Evolutionary conservation across 37 sponge, comb jelly and placozoan genomes (phyloP).

Genomic region (Oscarella lobularis): DNA sequence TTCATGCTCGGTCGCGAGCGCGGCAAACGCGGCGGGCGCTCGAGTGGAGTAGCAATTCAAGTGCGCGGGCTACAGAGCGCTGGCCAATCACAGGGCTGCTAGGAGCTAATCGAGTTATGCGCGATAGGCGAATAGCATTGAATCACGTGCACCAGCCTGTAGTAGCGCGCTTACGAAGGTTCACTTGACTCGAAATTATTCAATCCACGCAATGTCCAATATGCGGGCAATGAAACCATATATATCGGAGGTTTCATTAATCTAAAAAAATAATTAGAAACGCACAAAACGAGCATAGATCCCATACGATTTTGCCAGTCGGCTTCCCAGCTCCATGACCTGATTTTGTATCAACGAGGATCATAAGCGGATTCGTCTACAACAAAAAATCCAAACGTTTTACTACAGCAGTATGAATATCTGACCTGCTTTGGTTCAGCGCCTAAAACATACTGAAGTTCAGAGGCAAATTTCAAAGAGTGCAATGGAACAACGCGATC

Average conservation of each 20-base stretch:
- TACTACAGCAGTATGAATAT: neutral
- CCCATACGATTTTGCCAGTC: slow-evolving; percentile 74
- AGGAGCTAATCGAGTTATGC: too few species aligned
- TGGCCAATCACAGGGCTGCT: too few species aligned
- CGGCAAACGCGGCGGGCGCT: too few species aligned
- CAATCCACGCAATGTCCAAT: slow-evolving; percentile 33
- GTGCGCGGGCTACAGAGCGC: too few species aligned
- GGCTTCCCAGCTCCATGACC: slow-evolving; percentile 98
- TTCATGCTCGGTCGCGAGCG: too few species aligned
- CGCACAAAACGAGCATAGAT: neutral
- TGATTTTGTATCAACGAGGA: slow-evolving; percentile 79
- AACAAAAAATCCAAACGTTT: neutral
- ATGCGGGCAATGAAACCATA: slow-evolving; percentile 65
- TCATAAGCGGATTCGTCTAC: slow-evolving; percentile 90
- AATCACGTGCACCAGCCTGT: too few species aligned
- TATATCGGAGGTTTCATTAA: slow-evolving; percentile 70
- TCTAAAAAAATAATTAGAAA: slow-evolving; percentile 13
- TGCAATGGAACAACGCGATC: slow-evolving; percentile 96
- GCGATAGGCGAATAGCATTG: too few species aligned
- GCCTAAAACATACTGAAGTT: slow-evolving; percentile 46
- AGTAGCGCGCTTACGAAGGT: too few species aligned
- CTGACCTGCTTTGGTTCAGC: slow-evolving; percentile 32
- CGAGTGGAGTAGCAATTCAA: too few species aligned
- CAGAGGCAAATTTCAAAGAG: slow-evolving; percentile 81
- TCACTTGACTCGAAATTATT: too few species aligned